Evolutionary conservation across 2,888 invertebrate species (phyloP).

Genomic region (Drosophila nigricruria): DNA sequence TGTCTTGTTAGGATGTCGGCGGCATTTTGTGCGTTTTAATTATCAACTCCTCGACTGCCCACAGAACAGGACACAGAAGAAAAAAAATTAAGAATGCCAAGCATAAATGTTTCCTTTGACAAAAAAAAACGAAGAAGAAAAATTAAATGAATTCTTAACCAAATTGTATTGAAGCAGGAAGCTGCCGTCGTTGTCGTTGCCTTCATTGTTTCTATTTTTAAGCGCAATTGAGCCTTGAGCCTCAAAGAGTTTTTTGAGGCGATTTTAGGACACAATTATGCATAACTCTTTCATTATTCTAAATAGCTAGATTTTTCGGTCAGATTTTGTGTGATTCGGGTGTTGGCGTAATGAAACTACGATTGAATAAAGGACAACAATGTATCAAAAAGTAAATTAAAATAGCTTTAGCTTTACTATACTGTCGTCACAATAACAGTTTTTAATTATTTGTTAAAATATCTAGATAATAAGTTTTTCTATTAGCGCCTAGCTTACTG

Average conservation of each 20-base stretch:
- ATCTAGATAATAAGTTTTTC: background rate
- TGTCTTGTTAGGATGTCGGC: conserved; percentile 62
- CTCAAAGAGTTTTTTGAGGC: background rate
- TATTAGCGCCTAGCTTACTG: background rate
- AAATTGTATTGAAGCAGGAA: conserved; percentile 21
- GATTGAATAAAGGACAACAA: background rate
- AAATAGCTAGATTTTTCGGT: background rate
- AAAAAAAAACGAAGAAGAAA: conserved; percentile 1
- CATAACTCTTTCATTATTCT: background rate
- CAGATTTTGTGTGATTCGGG: background rate
- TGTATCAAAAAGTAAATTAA: background rate
- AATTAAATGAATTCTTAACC: conserved; percentile 16
- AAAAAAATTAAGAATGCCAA: conserved; percentile 9
- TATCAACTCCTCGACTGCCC: conserved; percentile 59
- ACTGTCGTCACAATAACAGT: background rate
- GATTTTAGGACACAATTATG: background rate
- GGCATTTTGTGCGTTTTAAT: conserved; percentile 71
- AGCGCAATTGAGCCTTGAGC: conserved; percentile 1
- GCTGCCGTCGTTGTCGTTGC: background rate
- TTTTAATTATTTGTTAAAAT: background rate
- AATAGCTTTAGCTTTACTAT: background rate
- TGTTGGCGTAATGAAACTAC: background rate
- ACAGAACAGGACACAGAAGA: background rate
- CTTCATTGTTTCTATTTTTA: conserved; percentile 1
- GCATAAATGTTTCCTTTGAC: conserved; percentile 23